These are phyloP conservation scores for Orussus abietinus DNA, from an alignment of 1,140 invertebrate species.

Conservation along the genomic window DNA sequence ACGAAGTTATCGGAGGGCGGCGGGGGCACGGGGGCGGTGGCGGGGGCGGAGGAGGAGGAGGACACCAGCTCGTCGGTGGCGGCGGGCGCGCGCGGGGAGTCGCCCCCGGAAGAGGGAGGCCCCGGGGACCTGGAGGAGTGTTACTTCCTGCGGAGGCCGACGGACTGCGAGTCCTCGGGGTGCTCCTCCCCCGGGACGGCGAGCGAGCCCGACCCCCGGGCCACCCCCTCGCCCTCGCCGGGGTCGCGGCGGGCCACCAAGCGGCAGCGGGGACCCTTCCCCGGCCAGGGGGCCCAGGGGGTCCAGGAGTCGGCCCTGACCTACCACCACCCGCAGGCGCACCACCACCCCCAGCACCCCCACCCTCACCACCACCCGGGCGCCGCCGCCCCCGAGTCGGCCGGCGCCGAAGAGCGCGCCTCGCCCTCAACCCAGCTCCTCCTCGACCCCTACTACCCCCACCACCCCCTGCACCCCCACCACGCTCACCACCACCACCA, in stretches of 20 bases:
- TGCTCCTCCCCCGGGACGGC: constrained; percentile 47
- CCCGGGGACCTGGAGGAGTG: constrained; percentile 39
- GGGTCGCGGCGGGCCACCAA: constrained; percentile 38
- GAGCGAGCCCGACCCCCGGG: constrained; percentile 44
- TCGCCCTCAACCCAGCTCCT: constrained; percentile 60
- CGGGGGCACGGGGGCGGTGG: constrained; percentile 51
- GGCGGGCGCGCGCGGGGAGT: constrained; percentile 42
- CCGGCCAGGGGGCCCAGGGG: constrained; percentile 34
- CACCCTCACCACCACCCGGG: constrained; percentile 33
- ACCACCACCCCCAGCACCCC: constrained; percentile 22
- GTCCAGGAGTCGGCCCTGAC: too few relatives aligned
- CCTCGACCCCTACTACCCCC: constrained; percentile 36
- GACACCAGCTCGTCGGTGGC: constrained; percentile 54
- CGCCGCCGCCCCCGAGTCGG: constrained; percentile 41
- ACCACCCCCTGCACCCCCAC: constrained; percentile 48
- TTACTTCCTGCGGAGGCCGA: constrained; percentile 26
- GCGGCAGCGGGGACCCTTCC: constrained; percentile 35
- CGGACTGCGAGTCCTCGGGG: constrained; percentile 42
- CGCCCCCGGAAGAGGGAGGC: constrained; percentile 7
- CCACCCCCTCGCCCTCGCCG: constrained; percentile 43
- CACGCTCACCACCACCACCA: constrained; percentile 42
- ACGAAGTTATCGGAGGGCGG: constrained; percentile 83
- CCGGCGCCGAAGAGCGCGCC: constrained; percentile 67
- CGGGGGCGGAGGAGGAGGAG: constrained; percentile 61
- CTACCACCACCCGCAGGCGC: constrained; percentile 24